A percentile compares a stretch with the other conserved stretches of the same genome.
Evolutionary conservation across 1,140 invertebrate species (phyloP).

Genomic region (Drusus annulatus): DNA sequence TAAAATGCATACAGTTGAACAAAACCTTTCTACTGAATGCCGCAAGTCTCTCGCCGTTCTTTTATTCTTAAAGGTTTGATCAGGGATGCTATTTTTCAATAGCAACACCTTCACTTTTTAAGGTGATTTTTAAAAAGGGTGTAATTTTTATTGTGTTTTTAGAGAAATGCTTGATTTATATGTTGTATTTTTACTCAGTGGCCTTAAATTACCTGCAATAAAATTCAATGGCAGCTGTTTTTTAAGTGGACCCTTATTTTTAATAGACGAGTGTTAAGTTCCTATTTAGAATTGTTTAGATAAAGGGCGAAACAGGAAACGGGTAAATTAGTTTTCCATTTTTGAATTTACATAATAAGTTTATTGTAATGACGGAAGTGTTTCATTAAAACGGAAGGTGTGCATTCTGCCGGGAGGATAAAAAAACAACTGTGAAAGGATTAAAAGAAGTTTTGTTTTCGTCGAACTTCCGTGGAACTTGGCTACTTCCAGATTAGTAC

Average conservation of each 20-base stretch:
- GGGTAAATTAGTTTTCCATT: conserved; percentile 59
- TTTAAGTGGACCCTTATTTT: conserved; percentile 40
- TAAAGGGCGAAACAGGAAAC: conserved; percentile 59
- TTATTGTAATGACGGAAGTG: conserved; percentile 52
- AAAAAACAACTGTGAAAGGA: neutral
- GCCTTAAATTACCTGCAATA: neutral
- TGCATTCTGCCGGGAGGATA: conserved; percentile 3
- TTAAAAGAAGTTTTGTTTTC: neutral
- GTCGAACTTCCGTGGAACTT: neutral
- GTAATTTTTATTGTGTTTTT: neutral
- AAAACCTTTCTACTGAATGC: neutral
- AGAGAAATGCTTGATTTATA: neutral
- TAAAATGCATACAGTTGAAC: neutral
- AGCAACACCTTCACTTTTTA: neutral
- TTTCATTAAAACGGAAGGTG: conserved; percentile 40
- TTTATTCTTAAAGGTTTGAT: neutral
- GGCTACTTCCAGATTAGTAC: no score
- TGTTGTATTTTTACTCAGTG: neutral
- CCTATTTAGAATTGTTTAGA: conserved; percentile 56
- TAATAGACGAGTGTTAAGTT: conserved; percentile 52
- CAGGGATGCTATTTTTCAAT: neutral
- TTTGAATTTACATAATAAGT: conserved; percentile 59
- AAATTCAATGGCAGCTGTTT: conserved; percentile 10
- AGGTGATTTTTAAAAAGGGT: neutral
- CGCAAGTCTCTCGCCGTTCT: neutral